phyloP scores from a whole-genome alignment of 2,797 vertebrate genomes.

The Syngnathus rostellatus region DNA sequence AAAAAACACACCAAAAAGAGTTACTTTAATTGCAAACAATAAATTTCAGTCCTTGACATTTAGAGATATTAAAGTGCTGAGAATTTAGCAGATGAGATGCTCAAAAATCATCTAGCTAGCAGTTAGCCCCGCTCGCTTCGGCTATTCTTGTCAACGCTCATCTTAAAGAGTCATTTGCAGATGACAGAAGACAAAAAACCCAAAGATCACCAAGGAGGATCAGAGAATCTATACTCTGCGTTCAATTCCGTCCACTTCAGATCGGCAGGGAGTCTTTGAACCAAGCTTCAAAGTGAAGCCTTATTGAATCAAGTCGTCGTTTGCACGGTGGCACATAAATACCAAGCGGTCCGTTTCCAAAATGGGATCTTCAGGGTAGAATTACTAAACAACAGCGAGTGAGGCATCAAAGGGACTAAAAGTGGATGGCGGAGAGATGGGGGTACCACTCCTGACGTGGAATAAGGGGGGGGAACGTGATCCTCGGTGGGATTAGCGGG shows the following conservation, averaged over 20 bases:
- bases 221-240: conserved; percentile 23
- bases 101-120: too few relatives aligned
- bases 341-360: background rate
- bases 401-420: conserved; percentile 10
- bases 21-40: background rate
- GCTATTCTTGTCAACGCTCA: too few relatives aligned
- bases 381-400: conserved; percentile 7
- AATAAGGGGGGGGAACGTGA: conserved; percentile 28
- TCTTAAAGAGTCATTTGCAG: background rate
- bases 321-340: conserved; percentile 47
- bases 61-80: background rate
- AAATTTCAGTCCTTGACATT: background rate
- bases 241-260: conserved; percentile 37
- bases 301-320: conserved; percentile 55
- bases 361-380: background rate
- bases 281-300: conserved; percentile 46
- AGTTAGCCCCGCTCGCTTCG: too few relatives aligned
- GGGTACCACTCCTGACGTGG: background rate
- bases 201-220: conserved; percentile 54
- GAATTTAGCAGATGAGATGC: too few relatives aligned
- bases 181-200: background rate
- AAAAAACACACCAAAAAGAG: conserved; percentile 26
- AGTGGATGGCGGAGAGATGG: conserved; percentile 11
- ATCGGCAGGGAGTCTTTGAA: conserved; percentile 34
- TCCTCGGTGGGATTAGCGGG: conserved; percentile 46